phyloP scores from a whole-genome alignment of 1,140 invertebrate species.

The Scaptomyza pallida region DNA sequence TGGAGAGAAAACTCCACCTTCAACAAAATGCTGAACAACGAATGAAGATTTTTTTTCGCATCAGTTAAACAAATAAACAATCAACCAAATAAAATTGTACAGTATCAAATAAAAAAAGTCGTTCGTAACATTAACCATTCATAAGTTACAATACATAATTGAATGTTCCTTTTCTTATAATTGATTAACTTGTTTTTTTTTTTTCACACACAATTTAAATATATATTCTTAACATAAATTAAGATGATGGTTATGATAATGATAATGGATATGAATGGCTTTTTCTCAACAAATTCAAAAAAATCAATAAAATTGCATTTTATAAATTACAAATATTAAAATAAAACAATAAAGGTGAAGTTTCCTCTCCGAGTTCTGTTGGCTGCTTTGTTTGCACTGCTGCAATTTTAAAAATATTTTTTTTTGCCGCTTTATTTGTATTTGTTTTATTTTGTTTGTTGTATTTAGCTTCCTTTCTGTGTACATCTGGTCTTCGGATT shows the following conservation, averaged over 20 bases:
- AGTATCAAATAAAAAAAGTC: slow-evolving; percentile 70
- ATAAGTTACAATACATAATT: slow-evolving; percentile 72
- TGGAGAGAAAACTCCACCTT: slow-evolving; percentile 84
- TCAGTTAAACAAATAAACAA: slow-evolving; percentile 50
- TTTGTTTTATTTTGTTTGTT: slow-evolving; percentile 43
- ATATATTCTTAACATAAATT: slow-evolving; percentile 75
- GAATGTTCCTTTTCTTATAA: slow-evolving; percentile 73
- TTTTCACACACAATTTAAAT: slow-evolving; percentile 68
- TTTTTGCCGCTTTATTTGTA: slow-evolving; percentile 54
- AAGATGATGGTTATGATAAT: slow-evolving; percentile 45
- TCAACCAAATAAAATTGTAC: slow-evolving; percentile 54
- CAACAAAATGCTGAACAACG: slow-evolving; percentile 64
- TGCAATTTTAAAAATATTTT: slow-evolving; percentile 28
- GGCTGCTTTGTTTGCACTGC: slow-evolving; percentile 56
- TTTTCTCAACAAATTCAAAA: slow-evolving; percentile 60
- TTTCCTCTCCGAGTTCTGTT: slow-evolving; percentile 78
- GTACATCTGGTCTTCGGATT: slow-evolving; percentile 39
- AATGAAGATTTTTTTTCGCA: slow-evolving; percentile 75
- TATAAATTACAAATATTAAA: slow-evolving; percentile 34
- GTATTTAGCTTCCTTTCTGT: slow-evolving; percentile 29
- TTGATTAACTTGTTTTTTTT: slow-evolving; percentile 70
- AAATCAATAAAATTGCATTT: slow-evolving; percentile 47
- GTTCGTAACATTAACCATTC: slow-evolving; percentile 80
- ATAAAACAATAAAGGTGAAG: slow-evolving; percentile 74
- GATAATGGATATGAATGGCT: slow-evolving; percentile 71